Evolutionary conservation across 2,797 vertebrate genomes (phyloP), one percentile per base, ranked within the genome.

Genomic region (Tachyglossus aculeatus): DNA sequence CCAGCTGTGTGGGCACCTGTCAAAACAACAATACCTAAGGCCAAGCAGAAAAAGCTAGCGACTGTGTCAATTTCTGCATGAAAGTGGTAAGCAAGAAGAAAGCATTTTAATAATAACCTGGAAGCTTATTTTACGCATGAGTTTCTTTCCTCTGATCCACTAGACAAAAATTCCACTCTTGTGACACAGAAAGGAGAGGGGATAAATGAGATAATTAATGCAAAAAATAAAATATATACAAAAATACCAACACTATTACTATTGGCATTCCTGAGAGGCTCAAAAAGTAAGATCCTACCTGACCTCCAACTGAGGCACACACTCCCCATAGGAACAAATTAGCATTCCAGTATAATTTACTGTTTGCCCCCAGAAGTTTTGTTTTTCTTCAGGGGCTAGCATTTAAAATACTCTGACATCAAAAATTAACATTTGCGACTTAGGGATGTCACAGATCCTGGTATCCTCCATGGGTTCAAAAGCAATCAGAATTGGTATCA

Each of bases 1-100:
- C 3, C 76, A 83, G 80, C 71, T 77, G 70, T 50, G 62, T 70
- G 77, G 81, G 74, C 73, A 78, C 34, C 67, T 50, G 0, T 52
- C 31, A 0, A 24, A 69, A 51, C 55, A 77, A 34, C 58, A 55
- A 4, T 6, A 3, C 54, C 44, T 9, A 55, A 39, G 57, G 47
- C 29, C 6, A 34, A 73, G 50, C 9, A 38, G 37, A 66, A 34
- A 36, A 48, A 43, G 13, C 36, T 9, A 24, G 24, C 43, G 36
- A 0, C 39, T 70, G 18, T 47, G 25, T n/a, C 78, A 67, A 41
- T 32, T 32, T 9, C 0, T 44, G 60, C 77, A 54, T 16, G n/a
- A 0, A 40, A 32, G 47, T 50, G 25, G 53, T 38, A 67, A 5
- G 27, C 25, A 52, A 27, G 34, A 54, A 0, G 0, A 73, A 44